Percentiles rank a stretch among this genome's conserved stretches.
Conservation (phyloP, 2,113 vertebrate species). For the Suncus etruscus region DNA sequence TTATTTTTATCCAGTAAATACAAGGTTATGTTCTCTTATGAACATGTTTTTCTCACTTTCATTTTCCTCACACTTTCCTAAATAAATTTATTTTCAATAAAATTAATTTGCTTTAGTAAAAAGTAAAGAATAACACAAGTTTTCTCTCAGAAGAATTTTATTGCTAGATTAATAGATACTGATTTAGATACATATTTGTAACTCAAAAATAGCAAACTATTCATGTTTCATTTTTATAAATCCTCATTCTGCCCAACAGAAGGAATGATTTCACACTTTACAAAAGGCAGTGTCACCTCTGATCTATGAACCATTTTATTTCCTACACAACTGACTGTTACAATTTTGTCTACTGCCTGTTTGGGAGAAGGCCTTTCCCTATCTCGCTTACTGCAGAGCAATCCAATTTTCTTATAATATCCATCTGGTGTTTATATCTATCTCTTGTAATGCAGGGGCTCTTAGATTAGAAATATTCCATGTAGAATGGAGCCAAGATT, state of each 20-base stretch:
- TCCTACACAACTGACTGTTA: constrained; percentile 49
- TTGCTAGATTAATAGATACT: not conserved
- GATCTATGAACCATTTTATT: constrained; percentile 60
- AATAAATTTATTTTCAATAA: no score
- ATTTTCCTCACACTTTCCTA: no score
- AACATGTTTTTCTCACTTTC: no score
- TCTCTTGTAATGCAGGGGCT: constrained; percentile 62
- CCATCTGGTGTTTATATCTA: constrained; percentile 64
- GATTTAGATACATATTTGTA: not conserved
- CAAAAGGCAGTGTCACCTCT: constrained; percentile 16
- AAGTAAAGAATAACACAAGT: no score
- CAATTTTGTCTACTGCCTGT: constrained; percentile 43
- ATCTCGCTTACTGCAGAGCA: constrained; percentile 45
- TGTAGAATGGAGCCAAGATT: constrained; percentile 37
- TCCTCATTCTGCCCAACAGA: not conserved
- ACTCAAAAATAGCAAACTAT: constrained; percentile 38
- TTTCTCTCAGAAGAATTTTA: not conserved
- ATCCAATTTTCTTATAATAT: constrained; percentile 61
- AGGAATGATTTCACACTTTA: constrained; percentile 54
- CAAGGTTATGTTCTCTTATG: no score
- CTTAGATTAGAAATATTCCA: constrained; percentile 55
- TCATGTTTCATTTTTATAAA: not conserved
- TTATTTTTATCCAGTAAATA: no score
- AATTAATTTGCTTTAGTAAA: no score
- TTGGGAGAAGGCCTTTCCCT: constrained; percentile 49